Conservation (phyloP, 2,797 vertebrate species). For the Halcyon leucocephala region DNA sequence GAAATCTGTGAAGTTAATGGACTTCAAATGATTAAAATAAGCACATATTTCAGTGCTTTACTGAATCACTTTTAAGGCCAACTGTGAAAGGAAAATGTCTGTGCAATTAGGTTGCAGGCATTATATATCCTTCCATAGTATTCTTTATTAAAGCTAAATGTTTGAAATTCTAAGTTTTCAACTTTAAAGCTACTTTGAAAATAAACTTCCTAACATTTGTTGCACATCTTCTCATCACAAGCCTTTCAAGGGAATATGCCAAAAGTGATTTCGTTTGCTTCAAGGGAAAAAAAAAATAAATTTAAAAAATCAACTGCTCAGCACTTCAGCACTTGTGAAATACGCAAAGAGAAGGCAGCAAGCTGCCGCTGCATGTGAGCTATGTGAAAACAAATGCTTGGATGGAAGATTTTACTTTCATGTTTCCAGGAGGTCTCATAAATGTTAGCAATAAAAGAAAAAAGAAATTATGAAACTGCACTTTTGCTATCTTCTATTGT, state of each 20-base stretch:
- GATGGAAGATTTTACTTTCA: background rate
- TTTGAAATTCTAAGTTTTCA: background rate
- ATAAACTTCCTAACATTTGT: background rate
- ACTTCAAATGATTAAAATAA: background rate
- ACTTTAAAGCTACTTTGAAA: background rate
- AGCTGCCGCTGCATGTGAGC: background rate
- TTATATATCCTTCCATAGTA: background rate
- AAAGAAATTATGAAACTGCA: background rate
- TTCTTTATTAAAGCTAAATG: background rate
- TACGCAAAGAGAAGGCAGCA: background rate
- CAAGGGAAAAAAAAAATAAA: background rate
- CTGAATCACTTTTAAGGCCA: background rate
- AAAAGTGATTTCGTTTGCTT: background rate
- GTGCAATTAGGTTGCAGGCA: accelerated
- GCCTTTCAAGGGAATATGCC: background rate
- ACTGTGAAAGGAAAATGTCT: background rate
- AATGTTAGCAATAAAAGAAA: background rate
- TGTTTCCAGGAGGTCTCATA: background rate
- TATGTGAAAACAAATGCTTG: background rate
- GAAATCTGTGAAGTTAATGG: background rate
- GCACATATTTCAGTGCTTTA: background rate
- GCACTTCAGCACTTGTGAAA: background rate
- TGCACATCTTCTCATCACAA: background rate
- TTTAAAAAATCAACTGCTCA: background rate
- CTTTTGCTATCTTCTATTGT: background rate